These are phyloP conservation scores for Acrossocheilus wenchowensis DNA, from an alignment of 2,797 vertebrate genomes.

Conservation along the genomic window DNA sequence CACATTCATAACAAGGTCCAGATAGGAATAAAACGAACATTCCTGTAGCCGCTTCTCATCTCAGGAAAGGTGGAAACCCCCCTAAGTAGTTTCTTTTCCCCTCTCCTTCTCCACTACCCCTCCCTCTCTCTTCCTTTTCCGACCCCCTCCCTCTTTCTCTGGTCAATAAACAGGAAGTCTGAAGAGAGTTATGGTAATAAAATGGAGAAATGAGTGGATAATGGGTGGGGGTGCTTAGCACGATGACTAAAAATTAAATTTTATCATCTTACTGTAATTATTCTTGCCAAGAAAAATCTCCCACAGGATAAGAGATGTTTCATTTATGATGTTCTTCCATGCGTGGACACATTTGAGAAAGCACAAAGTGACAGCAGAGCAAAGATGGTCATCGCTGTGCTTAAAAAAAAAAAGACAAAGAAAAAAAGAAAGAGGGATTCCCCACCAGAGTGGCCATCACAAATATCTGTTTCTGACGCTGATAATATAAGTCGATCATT, in stretches of 20 bases:
- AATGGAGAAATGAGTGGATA: neutral
- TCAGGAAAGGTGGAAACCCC: slow-evolving; percentile 42
- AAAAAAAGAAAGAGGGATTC: neutral
- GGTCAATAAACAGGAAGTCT: slow-evolving; percentile 49
- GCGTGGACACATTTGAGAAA: neutral
- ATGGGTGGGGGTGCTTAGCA: neutral
- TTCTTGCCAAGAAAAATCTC: neutral
- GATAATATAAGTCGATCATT: neutral
- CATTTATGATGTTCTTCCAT: neutral
- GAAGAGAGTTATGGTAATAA: slow-evolving; percentile 23
- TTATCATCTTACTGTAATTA: neutral
- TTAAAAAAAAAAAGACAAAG: neutral
- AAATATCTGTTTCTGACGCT: neutral
- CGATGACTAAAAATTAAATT: neutral
- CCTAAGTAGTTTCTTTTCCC: slow-evolving; percentile 34
- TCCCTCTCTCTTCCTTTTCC: slow-evolving; percentile 40
- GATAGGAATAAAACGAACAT: slow-evolving; percentile 13
- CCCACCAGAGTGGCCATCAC: neutral
- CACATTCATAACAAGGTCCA: neutral
- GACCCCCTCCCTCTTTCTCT: slow-evolving; percentile 23
- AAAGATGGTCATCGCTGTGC: neutral
- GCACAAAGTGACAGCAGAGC: neutral
- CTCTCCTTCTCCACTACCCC: slow-evolving; percentile 11
- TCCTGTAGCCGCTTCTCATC: slow-evolving; percentile 19
- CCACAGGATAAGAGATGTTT: neutral